phyloP scores from a whole-genome alignment of 2,797 vertebrate genomes.

The Rousettus madagascariensis region DNA sequence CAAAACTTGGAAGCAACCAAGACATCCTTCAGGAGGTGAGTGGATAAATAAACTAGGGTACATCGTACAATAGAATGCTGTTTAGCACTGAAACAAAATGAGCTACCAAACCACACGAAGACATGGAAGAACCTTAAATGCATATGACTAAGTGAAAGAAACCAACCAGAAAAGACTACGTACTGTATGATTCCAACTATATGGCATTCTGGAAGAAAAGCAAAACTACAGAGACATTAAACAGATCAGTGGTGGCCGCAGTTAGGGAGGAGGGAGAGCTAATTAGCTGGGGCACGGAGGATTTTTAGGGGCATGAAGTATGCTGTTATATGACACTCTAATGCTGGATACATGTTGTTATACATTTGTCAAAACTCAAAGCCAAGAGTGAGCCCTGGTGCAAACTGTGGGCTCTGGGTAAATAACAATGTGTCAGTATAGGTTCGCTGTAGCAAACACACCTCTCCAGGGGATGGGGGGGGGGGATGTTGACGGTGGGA shows the following conservation, averaged over 20 bases:
- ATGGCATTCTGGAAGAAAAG: background rate
- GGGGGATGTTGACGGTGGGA: rapidly evolving
- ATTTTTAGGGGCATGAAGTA: background rate
- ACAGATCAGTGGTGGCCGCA: background rate
- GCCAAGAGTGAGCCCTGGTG: background rate
- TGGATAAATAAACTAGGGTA: background rate
- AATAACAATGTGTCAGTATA: rapidly evolving
- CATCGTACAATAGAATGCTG: background rate
- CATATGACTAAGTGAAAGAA: background rate
- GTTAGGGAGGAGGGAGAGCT: too few species aligned
- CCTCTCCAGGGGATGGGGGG: background rate
- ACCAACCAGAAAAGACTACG: background rate
- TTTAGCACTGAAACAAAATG: background rate
- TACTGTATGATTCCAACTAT: background rate
- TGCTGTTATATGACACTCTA: rapidly evolving
- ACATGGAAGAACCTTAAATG: background rate
- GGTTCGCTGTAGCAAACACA: background rate
- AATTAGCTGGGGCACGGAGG: background rate
- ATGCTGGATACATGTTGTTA: background rate
- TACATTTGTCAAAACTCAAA: background rate
- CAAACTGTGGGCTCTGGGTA: rapidly evolving
- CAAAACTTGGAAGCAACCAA: background rate
- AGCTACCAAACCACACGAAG: background rate
- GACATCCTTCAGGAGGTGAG: background rate
- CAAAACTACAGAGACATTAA: background rate